Percentiles rank a stretch among this genome's conserved stretches.
phyloP scores from a whole-genome alignment of 2,113 vertebrate species.

The Willisornis vidua region DNA sequence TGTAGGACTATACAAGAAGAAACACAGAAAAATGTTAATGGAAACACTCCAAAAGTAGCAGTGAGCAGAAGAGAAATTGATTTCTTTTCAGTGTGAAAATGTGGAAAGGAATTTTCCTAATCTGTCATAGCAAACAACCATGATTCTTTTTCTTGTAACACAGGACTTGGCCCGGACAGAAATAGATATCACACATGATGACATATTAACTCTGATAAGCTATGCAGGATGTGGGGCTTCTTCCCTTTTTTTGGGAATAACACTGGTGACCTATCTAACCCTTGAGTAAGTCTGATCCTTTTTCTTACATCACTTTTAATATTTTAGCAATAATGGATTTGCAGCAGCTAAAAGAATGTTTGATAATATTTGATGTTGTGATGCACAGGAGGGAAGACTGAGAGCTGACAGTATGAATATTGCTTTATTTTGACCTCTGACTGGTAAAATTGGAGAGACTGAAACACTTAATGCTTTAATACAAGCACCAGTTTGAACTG shows the following conservation, averaged over 20 bases:
- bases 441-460: background rate
- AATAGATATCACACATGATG: constrained; percentile 56
- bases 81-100: background rate
- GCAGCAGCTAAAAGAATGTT: background rate
- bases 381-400: background rate
- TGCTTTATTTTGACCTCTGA: background rate
- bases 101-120: background rate
- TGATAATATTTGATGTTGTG: background rate
- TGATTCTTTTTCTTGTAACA: constrained; percentile 4
- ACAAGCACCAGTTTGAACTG: background rate
- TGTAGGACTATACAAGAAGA: background rate
- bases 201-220: constrained; percentile 80
- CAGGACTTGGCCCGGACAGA: constrained; percentile 79
- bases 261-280: constrained; percentile 79
- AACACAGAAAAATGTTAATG: background rate
- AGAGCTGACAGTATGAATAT: background rate
- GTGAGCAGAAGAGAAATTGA: background rate
- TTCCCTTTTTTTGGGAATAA: constrained; percentile 84
- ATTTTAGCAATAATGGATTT: background rate
- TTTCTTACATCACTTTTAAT: background rate
- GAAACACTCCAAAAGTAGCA: background rate
- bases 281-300: constrained; percentile 82
- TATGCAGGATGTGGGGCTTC: constrained; percentile 85
- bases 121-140: background rate
- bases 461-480: background rate